Evolutionary conservation across 2,113 vertebrate species (phyloP), one percentile per base, ranked within the genome.

Genomic region (Rhagologus leucostigma): DNA sequence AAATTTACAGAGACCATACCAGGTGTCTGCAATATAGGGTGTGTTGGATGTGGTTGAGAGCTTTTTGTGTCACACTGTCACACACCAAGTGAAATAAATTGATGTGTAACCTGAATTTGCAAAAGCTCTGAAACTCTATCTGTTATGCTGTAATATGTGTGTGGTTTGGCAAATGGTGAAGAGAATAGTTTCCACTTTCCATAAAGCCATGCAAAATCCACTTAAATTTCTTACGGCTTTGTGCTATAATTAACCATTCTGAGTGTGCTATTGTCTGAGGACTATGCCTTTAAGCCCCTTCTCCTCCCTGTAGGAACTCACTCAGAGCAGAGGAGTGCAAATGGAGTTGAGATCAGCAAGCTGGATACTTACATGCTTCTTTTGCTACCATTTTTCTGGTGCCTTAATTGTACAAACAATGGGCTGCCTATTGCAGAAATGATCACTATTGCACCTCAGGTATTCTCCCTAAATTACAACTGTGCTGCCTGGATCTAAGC

Each of bases 181-280:
- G 87, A 95, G 93, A 96, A 96, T 96, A 96, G 78, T 95, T 96
- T 96, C 87, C 70, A 95, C 75, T 96, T 95, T 95, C 95, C 87
- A 95, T 90, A 95, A 94, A 96, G 87, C 95, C 95, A 94, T 96
- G 93, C 82, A 96, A 97, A 96, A 95, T 97, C 95, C 95, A 96
- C 90, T 97, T 96, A 95, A 74, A 83, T 96, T 96, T 97, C 93
- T 96, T 92, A 90, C 76, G 64, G 95, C 79, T 95, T 97, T 96
- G 83, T 93, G 73, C 86, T 94, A 90, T 96, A 96, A 97, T 97
- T 97, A 96, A 87, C 79, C n/a, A 70, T 95, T 96, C 83, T 93
- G 85, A 95, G 85, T 80, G 76, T 75, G 60, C 73, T 94, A 95
- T 96, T 94, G 88, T 96, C 93, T 96, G 83, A 95, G 69, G 76